phyloP scores from a whole-genome alignment of 23 tunicate species.

The Trididemnum miniatum region DNA sequence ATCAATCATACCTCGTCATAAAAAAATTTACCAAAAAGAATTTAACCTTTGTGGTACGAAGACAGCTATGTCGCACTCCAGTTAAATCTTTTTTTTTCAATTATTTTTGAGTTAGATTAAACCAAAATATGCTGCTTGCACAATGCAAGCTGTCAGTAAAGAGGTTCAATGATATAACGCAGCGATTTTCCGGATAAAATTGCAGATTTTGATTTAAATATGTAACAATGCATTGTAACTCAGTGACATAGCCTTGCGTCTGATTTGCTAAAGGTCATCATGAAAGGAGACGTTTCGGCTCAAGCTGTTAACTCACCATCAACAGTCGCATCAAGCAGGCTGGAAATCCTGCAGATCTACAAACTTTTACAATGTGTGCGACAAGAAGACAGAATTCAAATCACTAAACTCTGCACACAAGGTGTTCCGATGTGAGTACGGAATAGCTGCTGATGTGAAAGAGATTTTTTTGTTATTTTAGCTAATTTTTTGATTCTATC shows the following conservation, averaged over 20 bases:
- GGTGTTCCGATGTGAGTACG: constrained; percentile 87
- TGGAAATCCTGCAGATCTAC: constrained; percentile 85
- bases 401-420: constrained; percentile 70
- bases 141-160: too few relatives aligned
- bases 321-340: constrained; percentile 65
- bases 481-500: too few relatives aligned
- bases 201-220: not conserved
- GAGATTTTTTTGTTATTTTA: too few relatives aligned
- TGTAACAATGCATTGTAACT: not conserved
- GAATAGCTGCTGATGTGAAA: not conserved
- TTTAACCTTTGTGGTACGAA: too few relatives aligned
- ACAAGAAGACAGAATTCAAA: constrained; percentile 63
- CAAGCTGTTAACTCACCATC: not conserved
- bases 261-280: not conserved
- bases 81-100: too few relatives aligned
- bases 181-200: too few relatives aligned
- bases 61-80: too few relatives aligned
- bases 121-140: too few relatives aligned
- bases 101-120: too few relatives aligned
- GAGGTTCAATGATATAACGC: too few relatives aligned
- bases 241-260: constrained; percentile 1
- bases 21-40: too few relatives aligned
- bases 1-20: too few relatives aligned
- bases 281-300: not conserved
- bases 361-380: constrained; percentile 85